These are phyloP conservation scores for Abrostola triplasia DNA, from an alignment of 2,888 invertebrate species.

Conservation along the genomic window DNA sequence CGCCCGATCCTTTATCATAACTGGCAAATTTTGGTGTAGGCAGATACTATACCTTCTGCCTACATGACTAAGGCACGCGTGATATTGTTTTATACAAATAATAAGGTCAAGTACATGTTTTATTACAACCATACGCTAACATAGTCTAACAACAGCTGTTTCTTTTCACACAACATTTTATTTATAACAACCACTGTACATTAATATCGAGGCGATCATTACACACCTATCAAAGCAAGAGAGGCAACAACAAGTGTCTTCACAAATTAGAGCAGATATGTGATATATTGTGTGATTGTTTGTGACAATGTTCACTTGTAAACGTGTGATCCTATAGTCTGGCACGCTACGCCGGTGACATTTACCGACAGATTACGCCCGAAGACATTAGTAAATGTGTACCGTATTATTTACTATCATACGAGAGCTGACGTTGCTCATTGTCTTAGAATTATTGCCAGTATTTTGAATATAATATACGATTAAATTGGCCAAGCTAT, in stretches of 20 bases:
- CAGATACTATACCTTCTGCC: too few relatives aligned
- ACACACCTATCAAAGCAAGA: slow-evolving; percentile 30
- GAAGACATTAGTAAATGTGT: slow-evolving; percentile 52
- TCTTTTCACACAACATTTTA: not conserved
- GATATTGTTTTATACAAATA: too few relatives aligned
- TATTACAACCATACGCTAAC: not conserved
- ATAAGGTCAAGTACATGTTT: not conserved
- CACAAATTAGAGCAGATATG: slow-evolving; percentile 49
- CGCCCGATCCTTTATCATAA: too few relatives aligned
- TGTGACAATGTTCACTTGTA: slow-evolving; percentile 50
- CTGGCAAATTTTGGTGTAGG: too few relatives aligned
- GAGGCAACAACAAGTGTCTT: slow-evolving; percentile 53
- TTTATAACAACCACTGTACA: slow-evolving; percentile 10
- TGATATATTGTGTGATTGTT: slow-evolving; percentile 46
- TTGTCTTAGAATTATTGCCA: slow-evolving; percentile 3
- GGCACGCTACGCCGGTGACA: slow-evolving; percentile 75
- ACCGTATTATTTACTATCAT: slow-evolving; percentile 30
- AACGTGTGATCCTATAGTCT: slow-evolving; percentile 50
- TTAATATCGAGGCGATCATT: slow-evolving; percentile 26
- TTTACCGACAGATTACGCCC: slow-evolving; percentile 60
- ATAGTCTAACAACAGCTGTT: not conserved
- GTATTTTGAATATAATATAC: slow-evolving; percentile 3
- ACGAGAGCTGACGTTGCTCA: slow-evolving; percentile 2
- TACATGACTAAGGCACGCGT: too few relatives aligned
- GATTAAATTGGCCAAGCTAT: not conserved